Evolutionary conservation across 2,888 invertebrate genomes (phyloP).

Genomic region (Nemotelus pantherinus): DNA sequence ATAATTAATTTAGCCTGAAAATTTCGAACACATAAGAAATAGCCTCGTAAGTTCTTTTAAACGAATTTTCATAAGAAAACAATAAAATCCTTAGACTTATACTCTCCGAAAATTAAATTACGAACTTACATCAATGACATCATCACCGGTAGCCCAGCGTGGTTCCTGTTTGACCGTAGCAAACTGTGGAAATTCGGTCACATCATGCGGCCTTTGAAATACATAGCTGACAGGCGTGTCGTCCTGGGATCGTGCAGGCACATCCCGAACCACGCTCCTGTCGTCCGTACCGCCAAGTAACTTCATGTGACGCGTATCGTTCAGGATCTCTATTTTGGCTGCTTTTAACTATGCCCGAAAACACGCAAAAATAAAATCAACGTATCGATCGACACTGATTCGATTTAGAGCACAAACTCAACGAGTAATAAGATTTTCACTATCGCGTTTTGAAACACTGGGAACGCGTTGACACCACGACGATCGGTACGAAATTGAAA

Average conservation of each 20-base stretch:
- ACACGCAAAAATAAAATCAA: background rate
- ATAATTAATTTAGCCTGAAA: too few relatives aligned
- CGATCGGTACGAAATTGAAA: too few relatives aligned
- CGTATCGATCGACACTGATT: background rate
- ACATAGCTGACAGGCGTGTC: slow-evolving; percentile 94
- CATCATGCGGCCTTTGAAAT: slow-evolving; percentile 84
- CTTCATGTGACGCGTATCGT: slow-evolving; percentile 74
- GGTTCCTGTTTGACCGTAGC: slow-evolving; percentile 76
- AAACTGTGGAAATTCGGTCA: slow-evolving; percentile 77
- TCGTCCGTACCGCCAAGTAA: slow-evolving; percentile 79
- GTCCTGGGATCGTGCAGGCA: slow-evolving; percentile 81
- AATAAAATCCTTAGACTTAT: background rate
- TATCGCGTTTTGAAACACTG: too few relatives aligned
- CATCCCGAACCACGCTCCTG: slow-evolving; percentile 71
- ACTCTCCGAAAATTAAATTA: background rate
- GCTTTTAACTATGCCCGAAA: slow-evolving; percentile 50
- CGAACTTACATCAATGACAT: slow-evolving; percentile 82
- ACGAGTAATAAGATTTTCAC: too few relatives aligned
- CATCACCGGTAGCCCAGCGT: slow-evolving; percentile 90
- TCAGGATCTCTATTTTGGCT: slow-evolving; percentile 65
- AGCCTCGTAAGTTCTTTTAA: too few relatives aligned
- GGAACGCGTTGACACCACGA: too few relatives aligned
- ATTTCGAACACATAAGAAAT: too few relatives aligned
- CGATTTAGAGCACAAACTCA: too few relatives aligned
- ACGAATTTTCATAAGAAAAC: background rate